Conservation (phyloP, 2,888 invertebrate species). For the Linnaemya vulpina region DNA sequence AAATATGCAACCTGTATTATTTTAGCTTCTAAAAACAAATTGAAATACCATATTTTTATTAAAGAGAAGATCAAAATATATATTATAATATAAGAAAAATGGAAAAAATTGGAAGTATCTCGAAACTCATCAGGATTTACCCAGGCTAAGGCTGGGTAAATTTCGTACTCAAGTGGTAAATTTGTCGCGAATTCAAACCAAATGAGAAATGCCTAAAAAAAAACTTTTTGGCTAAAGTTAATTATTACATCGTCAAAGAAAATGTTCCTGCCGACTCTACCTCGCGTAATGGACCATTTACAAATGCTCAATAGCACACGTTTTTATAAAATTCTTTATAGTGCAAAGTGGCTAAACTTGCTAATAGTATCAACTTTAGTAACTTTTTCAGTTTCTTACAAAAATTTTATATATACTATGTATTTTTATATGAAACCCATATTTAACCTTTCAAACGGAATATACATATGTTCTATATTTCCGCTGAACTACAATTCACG, state of each 20-base stretch:
- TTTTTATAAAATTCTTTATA: constrained; percentile 10
- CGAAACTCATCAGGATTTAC: background rate
- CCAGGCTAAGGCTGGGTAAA: no score
- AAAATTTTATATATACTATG: constrained; percentile 8
- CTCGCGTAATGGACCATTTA: background rate
- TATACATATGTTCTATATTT: constrained; percentile 13
- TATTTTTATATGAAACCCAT: constrained; percentile 2
- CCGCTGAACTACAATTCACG: constrained; percentile 7
- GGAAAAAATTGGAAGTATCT: background rate
- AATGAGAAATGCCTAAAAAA: constrained; percentile 3
- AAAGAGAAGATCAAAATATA: background rate
- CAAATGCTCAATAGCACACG: constrained; percentile 3
- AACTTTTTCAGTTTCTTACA: background rate
- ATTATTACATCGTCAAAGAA: background rate
- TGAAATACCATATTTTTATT: background rate
- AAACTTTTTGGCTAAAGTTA: background rate
- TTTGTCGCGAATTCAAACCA: background rate
- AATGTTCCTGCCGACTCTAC: background rate
- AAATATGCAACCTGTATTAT: background rate
- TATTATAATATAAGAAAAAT: no score
- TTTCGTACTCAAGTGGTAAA: background rate
- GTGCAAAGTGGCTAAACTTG: constrained; percentile 30
- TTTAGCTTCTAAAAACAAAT: background rate
- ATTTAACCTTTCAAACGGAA: background rate
- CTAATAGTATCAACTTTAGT: constrained; percentile 13